These are phyloP conservation scores for Macrobrachium rosenbergii DNA, from an alignment of 1,140 invertebrate species.

Conservation along the genomic window DNA sequence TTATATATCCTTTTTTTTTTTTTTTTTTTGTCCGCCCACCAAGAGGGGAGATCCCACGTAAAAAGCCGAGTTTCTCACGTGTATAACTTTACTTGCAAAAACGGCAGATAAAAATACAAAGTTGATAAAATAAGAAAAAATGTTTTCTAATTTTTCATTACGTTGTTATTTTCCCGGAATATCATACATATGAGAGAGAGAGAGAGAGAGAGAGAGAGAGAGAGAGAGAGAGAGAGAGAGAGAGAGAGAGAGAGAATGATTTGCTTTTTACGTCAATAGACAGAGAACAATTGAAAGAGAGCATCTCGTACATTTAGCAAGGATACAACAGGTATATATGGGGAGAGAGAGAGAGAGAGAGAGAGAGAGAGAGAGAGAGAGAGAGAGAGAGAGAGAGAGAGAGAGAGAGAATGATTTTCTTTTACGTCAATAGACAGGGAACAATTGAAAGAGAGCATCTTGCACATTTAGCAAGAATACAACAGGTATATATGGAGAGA, in stretches of 20 bases:
- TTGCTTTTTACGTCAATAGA: too few species aligned
- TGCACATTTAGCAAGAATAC: too few species aligned
- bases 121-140: too few species aligned
- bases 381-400: slow-evolving; percentile 25
- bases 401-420: slow-evolving; percentile 15
- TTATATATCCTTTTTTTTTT: too few species aligned
- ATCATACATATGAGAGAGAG: background rate
- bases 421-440: background rate
- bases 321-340: too few species aligned
- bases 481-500: background rate
- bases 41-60: too few species aligned
- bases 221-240: slow-evolving; percentile 23
- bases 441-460: background rate
- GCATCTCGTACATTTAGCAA: background rate
- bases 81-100: too few species aligned
- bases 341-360: slow-evolving; percentile 21
- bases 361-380: slow-evolving; percentile 33
- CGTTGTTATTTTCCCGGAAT: too few species aligned
- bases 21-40: too few species aligned
- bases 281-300: background rate
- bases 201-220: slow-evolving; percentile 28
- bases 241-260: slow-evolving; percentile 27
- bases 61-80: too few species aligned
- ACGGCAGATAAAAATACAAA: too few species aligned
- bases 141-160: too few species aligned